Base-by-base conservation (phyloP, 1,140 invertebrate species). In the Antheraea pernyi region DNA sequence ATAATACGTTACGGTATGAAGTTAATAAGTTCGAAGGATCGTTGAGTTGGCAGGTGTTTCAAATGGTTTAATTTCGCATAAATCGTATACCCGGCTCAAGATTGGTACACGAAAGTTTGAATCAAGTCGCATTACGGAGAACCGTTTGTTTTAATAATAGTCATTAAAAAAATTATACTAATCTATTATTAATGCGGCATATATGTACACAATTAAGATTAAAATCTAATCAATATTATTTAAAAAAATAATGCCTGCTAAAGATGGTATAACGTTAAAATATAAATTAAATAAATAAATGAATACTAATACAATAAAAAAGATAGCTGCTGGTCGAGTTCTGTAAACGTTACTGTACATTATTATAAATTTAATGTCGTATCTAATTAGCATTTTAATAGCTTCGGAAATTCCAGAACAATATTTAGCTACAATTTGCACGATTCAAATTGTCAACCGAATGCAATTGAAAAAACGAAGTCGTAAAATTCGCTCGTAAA, bases 401-500 rank as follows among this genome's bases (percentile, higher is more conserved):
- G 76, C 71, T 71, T 77, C 60, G 77, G 72, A 80, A 73, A 81
- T 73, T 79, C 83, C 73, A 72, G 72, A 80, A 60, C 78, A 84
- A 84, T 86, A 88, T 87, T 87, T 87, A 76, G 83, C 85, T 90
- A 91, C 84, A 89, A 76, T 89, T 89, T 86, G 86, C 82, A 79
- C 82, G 79, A 74, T 69, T 80, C 74, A 71, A 75, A 86, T 89
- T 88, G 88, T 88, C 88, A 88, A 83, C 77, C 77, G 74, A 79
- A 69, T 78, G 86, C 81, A 88, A 91, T 91, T 84, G 87, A 67
- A 86, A 88, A 82, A 70, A 74, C 79, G 86, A 86, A 73, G 75
- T 82, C 83, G 85, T 91, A 90, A 91, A 91, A 80, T 81, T 76
- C 69, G 79, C 81, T 89, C 89, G 86, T 91, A 90, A 91, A 90